Evolutionary conservation across 2,888 invertebrate genomes (phyloP), one percentile per base, ranked within the genome.

Genomic region (Camptogramma bilineatum): DNA sequence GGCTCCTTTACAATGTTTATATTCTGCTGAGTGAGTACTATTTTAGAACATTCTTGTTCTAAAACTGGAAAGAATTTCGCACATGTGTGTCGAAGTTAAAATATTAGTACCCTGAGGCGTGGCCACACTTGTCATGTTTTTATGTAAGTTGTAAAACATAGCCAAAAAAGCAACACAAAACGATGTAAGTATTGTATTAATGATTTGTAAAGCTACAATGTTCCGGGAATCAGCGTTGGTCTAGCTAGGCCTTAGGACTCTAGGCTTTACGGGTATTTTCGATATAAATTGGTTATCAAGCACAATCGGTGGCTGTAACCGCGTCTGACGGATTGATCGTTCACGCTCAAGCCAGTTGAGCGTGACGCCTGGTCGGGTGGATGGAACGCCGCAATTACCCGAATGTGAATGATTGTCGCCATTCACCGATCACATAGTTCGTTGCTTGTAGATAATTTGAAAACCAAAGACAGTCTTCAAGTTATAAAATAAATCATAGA

Each of bases 321-420:
- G 66, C 48, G 64, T 62, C 68, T 67, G 62, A 65, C 47, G 58
- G 73, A 71, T 71, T 77, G 75, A 76, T 74, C 72, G 69, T 68
- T 75, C 73, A 73, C 73, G 71, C 46, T 17, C 31, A 16, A 65
- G 52, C 51, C 65, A 55, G 70, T 69, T 69, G 70, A 71, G 71
- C 75, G 72, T 70, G 69, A 55, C 73, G 52, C 31, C 56, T 58
- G 52, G 52, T 52, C 52, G 62, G 52, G 31, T 55, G 58, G 61
- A 66, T 4, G n/a, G n/a, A n/a, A 63, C 39, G 46, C 46, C 56
- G 54, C 64, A 55, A 68, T 69, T 66, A 66, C 66, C 54, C 16
- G 60, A 70, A 58, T 58, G 59, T 51, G 52, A n/a, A 53, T 66
- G 59, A 62, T 68, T 51, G 54, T 55, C 42, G 31, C 31, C 52